Conservation (phyloP, 1,140 invertebrate species). For the Leptopilina boulardi region DNA sequence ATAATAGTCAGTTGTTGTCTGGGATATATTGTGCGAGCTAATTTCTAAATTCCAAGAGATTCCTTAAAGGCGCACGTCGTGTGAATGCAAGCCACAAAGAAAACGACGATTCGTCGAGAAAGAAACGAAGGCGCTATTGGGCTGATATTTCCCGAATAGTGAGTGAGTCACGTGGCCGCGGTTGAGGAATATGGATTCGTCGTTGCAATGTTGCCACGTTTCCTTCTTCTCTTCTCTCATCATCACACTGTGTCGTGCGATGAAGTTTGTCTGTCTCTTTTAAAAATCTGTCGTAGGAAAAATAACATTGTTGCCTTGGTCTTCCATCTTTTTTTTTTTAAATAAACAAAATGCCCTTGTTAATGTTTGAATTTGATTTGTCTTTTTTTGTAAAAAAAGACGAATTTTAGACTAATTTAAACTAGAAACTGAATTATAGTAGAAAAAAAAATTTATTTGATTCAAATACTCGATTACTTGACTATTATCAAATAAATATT, state of each 20-base stretch:
- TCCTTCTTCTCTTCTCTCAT: too few relatives aligned
- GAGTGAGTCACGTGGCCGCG: conserved; percentile 65
- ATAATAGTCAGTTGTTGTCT: conserved; percentile 16
- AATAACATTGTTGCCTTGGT: conserved; percentile 71
- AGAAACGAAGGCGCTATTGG: conserved; percentile 55
- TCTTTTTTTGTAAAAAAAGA: too few relatives aligned
- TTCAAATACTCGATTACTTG: too few relatives aligned
- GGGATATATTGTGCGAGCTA: conserved; percentile 24
- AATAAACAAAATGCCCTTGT: too few relatives aligned
- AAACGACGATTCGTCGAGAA: conserved; percentile 37
- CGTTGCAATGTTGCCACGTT: conserved; percentile 60
- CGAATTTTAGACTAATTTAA: too few relatives aligned
- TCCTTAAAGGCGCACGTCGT: background rate
- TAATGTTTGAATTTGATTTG: too few relatives aligned
- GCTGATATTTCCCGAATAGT: conserved; percentile 61
- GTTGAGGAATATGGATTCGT: conserved; percentile 65
- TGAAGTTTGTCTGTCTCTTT: conserved; percentile 20
- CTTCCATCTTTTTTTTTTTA: conserved; percentile 41
- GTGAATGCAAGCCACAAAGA: conserved; percentile 47
- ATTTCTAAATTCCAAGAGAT: conserved; percentile 31
- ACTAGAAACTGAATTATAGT: too few relatives aligned
- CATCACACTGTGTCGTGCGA: conserved; percentile 32
- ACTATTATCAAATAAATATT: too few relatives aligned
- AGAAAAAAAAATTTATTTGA: too few relatives aligned
- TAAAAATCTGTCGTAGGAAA: conserved; percentile 58